phyloP scores from a whole-genome alignment of 2,888 invertebrate species.

The Abrostola tripartita region DNA sequence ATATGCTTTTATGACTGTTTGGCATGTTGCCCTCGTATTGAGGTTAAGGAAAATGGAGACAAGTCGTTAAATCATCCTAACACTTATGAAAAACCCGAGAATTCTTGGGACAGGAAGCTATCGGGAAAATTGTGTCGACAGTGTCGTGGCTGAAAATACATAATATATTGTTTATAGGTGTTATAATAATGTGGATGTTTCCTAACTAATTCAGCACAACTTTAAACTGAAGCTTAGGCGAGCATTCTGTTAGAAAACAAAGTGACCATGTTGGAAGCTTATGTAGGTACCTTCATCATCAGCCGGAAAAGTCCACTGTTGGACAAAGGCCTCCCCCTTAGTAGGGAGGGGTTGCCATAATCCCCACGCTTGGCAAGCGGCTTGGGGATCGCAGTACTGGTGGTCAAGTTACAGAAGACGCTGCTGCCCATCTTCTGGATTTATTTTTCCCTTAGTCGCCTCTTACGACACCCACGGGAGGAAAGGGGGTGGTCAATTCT shows the following conservation, averaged over 20 bases:
- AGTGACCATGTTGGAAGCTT: constrained; percentile 1
- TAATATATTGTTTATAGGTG: not conserved
- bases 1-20: constrained; percentile 37
- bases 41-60: constrained; percentile 45
- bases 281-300: too few species aligned
- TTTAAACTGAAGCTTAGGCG: constrained; percentile 8
- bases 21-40: constrained; percentile 23
- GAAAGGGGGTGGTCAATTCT: too few species aligned
- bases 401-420: too few species aligned
- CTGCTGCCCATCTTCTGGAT: too few species aligned
- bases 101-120: constrained; percentile 32
- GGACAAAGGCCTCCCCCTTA: too few species aligned
- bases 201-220: not conserved
- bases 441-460: too few species aligned
- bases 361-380: too few species aligned
- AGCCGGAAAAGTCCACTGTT: too few species aligned
- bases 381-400: too few species aligned
- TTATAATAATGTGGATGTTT: not conserved
- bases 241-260: constrained; percentile 8
- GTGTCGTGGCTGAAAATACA: not conserved
- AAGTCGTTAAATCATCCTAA: constrained; percentile 46
- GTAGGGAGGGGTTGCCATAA: too few species aligned
- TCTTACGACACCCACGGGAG: too few species aligned
- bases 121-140: constrained; percentile 30
- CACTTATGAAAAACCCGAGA: constrained; percentile 38